A percentile compares a stretch with the other conserved stretches of the same genome.
These are phyloP conservation scores for Felis catus DNA, from an alignment of 2,113 vertebrate genomes.

Conservation along the genomic window DNA sequence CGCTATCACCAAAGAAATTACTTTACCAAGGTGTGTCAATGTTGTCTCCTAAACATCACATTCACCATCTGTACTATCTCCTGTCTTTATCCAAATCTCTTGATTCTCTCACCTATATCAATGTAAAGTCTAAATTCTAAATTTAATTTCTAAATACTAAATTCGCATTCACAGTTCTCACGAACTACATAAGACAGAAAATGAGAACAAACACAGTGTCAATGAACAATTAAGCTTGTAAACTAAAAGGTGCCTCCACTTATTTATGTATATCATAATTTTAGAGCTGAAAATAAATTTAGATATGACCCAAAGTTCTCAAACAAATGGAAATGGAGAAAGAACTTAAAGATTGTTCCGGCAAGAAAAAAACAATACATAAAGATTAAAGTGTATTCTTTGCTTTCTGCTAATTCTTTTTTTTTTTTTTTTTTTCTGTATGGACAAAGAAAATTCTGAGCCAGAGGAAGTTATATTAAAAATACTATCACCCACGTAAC, in stretches of 20 bases:
- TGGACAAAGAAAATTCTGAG: background rate
- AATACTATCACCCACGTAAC: background rate
- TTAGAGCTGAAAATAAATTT: constrained; percentile 17
- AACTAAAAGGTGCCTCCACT: background rate
- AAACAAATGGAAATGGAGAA: background rate
- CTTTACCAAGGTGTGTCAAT: background rate
- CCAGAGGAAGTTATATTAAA: background rate
- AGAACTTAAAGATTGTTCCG: background rate
- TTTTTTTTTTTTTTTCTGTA: background rate
- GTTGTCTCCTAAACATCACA: background rate
- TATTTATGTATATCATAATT: background rate
- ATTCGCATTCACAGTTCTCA: background rate
- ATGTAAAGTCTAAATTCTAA: background rate
- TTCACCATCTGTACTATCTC: background rate
- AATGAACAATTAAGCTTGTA: background rate
- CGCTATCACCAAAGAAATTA: background rate
- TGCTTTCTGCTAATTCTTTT: background rate
- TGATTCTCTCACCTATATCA: background rate
- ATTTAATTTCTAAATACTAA: background rate
- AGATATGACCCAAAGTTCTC: background rate
- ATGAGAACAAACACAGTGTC: background rate
- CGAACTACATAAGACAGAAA: background rate
- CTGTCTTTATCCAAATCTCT: background rate
- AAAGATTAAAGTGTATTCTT: background rate
- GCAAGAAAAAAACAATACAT: background rate